Evolutionary conservation across 2,797 vertebrate species (phyloP).

Genomic region (Takifugu rubripes): DNA sequence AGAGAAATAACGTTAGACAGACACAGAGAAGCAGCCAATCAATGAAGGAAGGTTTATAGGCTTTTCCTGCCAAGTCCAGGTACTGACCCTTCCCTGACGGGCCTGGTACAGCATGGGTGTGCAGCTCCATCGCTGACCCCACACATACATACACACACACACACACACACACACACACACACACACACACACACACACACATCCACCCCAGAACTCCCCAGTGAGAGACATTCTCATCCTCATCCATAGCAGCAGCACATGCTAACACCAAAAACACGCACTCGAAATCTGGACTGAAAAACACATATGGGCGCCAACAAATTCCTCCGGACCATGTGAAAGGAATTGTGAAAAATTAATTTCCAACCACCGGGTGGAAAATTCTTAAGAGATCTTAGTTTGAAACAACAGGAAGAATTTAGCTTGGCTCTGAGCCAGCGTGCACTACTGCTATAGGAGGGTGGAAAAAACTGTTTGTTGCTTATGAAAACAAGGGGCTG

Average conservation of each 20-base stretch:
- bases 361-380: constrained; percentile 75
- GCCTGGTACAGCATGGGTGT: constrained; percentile 15
- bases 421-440: constrained; percentile 68
- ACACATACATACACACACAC: too few relatives aligned
- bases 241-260: constrained; percentile 19
- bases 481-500: constrained; percentile 70
- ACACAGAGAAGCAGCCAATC: constrained; percentile 60
- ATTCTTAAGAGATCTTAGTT: constrained; percentile 76
- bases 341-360: constrained; percentile 71
- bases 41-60: constrained; percentile 64
- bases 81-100: constrained; percentile 46
- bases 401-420: constrained; percentile 80
- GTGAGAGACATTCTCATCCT: constrained; percentile 28
- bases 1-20: constrained; percentile 48
- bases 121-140: constrained; percentile 10
- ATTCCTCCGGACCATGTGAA: constrained; percentile 59
- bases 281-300: not conserved
- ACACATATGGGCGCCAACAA: constrained; percentile 17
- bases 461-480: constrained; percentile 75
- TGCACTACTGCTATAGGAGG: constrained; percentile 62
- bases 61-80: constrained; percentile 64
- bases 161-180: too few relatives aligned
- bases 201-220: too few relatives aligned
- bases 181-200: too few relatives aligned
- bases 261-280: constrained; percentile 16